Base-by-base conservation (phyloP, 2,797 vertebrate species). In the Parauchenoglanis punctatus region DNA sequence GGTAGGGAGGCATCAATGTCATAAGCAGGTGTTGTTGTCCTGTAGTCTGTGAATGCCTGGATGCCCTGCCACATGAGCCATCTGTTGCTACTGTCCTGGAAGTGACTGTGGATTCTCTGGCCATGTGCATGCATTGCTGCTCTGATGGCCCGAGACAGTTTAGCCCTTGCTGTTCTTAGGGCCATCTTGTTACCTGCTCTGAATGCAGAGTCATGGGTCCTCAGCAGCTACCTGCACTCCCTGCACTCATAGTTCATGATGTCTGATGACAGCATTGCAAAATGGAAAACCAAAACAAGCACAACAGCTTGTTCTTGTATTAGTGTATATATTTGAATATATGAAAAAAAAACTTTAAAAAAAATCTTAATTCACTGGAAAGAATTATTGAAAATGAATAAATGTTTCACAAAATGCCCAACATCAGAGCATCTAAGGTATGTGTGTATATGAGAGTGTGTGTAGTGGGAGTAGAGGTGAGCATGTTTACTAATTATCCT, bases 401-500 rank as follows among this genome's bases (percentile, higher is more conserved):
- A 46, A 46, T 61, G 6, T 46, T 81, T 63, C 78, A 61, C 6
- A 23, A 35, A 83, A 83, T 52, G 7, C 46, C 4, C 46, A 67
- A 49, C 46, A 4, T 44, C 12, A 65, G 25, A 65, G 25, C 25
- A 49, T 65, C 15, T 49, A 46, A 82, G 8, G n/a, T 52, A 31
- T 31, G 28, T 7, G 12, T 7, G 44, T 35, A 4, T 25, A 35
- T 54, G 31, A 84, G 52, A 84, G 35, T 11, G 54, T n/a, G 1
- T 59, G 40, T 52, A 18, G 23, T 82, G 54, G 77, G 70, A 35
- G 80, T 40, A 7, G 77, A 58, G 88, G 76, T 87, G 72, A n/a
- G 63, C 87, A 85, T 90, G 82, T 86, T 85, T 88, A 89, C 89
- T 86, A 87, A 89, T 90, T 88, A 89, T 89, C 86, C 65, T 81